Percentiles rank a stretch among this genome's conserved stretches.
These are phyloP conservation scores for Trissoscelio sp. DNA, from an alignment of 2,888 invertebrate species.

Conservation along the genomic window DNA sequence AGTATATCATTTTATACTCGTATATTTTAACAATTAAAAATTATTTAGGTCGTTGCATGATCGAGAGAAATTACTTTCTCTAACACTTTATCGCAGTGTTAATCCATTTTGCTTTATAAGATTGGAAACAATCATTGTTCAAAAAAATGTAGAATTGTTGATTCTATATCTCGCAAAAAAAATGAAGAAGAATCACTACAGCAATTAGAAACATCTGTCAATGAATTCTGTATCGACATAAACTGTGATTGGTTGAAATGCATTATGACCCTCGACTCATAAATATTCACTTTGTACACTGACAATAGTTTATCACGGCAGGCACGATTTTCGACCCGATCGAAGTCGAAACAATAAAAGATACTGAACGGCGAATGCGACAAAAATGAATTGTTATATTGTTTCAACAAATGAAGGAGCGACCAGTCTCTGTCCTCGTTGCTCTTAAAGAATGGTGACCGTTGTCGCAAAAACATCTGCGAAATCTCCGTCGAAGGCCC, in stretches of 20 bases:
- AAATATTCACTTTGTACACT: slow-evolving; percentile 2
- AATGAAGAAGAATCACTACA: too few relatives aligned
- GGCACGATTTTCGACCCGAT: slow-evolving; percentile 20
- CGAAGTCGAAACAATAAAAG: slow-evolving; percentile 75
- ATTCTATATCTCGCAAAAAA: background rate
- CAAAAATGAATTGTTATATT: slow-evolving; percentile 82
- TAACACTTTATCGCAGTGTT: too few relatives aligned
- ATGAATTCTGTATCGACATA: background rate
- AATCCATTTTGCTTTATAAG: too few relatives aligned
- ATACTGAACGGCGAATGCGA: slow-evolving; percentile 73
- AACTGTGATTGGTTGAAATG: background rate
- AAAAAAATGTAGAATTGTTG: too few relatives aligned
- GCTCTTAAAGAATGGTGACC: slow-evolving; percentile 32
- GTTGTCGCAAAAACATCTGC: slow-evolving; percentile 37
- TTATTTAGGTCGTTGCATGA: slow-evolving; percentile 24
- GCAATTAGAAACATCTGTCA: background rate
- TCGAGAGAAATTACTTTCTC: slow-evolving; percentile 1
- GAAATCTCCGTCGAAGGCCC: slow-evolving; percentile 37
- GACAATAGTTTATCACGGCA: slow-evolving; percentile 29
- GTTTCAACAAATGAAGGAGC: slow-evolving; percentile 82
- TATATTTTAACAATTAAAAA: slow-evolving; percentile 12
- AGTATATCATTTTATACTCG: slow-evolving; percentile 10
- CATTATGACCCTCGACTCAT: background rate
- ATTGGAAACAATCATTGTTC: too few relatives aligned
- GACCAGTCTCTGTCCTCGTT: slow-evolving; percentile 69